These are phyloP conservation scores for Cyphomyrus discorhynchus DNA, from an alignment of 2,113 vertebrate genomes.

Conservation along the genomic window DNA sequence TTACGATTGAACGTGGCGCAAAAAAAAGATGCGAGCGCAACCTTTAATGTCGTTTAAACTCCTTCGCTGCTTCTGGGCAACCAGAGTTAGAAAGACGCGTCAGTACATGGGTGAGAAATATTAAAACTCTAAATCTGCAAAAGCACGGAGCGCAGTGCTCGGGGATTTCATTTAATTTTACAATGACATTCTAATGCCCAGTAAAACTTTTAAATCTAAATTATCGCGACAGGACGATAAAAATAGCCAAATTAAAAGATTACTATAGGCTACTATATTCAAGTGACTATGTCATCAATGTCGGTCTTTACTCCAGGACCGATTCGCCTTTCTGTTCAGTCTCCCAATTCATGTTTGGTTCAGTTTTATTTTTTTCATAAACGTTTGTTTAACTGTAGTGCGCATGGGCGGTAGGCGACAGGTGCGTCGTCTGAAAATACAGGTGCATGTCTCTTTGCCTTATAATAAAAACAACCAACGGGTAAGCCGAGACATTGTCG, in stretches of 20 bases:
- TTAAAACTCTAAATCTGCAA: background rate
- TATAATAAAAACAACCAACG: background rate
- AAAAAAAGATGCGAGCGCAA: background rate
- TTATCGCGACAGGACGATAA: background rate
- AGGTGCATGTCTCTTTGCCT: constrained; percentile 51
- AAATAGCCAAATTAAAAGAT: background rate
- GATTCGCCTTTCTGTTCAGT: background rate
- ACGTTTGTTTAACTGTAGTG: constrained; percentile 3
- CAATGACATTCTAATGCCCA: background rate
- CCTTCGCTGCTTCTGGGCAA: background rate
- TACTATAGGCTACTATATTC: background rate
- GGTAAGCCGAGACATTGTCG: background rate
- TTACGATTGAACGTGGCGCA: background rate
- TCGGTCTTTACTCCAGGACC: background rate
- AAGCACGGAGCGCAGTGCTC: background rate
- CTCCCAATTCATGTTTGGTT: background rate
- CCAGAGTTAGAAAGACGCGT: background rate
- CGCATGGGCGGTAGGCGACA: constrained; percentile 54
- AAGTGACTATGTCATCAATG: background rate
- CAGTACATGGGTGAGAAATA: background rate
- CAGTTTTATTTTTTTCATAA: background rate
- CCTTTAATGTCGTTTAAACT: background rate
- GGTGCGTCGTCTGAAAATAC: constrained; percentile 61
- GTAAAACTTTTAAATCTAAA: background rate
- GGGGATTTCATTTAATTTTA: background rate